phyloP scores from a whole-genome alignment of 1,140 invertebrate species.

The Thrips palmi region DNA sequence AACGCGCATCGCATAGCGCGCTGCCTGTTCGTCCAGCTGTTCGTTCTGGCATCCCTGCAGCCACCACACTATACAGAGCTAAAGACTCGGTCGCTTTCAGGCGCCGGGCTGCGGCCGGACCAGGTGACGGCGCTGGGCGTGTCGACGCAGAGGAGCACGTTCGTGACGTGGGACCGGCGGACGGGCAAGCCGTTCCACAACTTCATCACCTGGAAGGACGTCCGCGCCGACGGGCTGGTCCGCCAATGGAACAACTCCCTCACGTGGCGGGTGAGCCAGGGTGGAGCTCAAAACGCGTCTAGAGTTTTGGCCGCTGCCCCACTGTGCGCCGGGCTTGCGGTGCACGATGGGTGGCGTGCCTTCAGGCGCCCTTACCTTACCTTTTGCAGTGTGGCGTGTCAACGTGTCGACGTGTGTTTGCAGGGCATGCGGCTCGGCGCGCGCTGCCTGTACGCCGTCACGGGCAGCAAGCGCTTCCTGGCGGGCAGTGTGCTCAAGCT shows the following conservation, averaged over 20 bases:
- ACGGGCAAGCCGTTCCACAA: slow-evolving; percentile 75
- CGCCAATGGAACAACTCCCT: slow-evolving; percentile 71
- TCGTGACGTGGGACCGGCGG: slow-evolving; percentile 71
- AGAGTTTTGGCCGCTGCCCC: no score
- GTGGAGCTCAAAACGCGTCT: not conserved
- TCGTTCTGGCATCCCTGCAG: no score
- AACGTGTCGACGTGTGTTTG: slow-evolving; percentile 15
- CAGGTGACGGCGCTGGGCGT: slow-evolving; percentile 67
- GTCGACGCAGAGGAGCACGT: slow-evolving; percentile 70
- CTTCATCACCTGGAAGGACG: slow-evolving; percentile 93
- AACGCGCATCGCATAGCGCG: no score
- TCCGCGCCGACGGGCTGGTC: slow-evolving; percentile 60
- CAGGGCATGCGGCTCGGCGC: slow-evolving; percentile 37
- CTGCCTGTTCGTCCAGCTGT: no score
- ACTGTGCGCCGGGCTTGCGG: no score
- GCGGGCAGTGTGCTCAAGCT: slow-evolving; percentile 61
- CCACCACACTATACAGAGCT: not conserved
- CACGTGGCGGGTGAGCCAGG: slow-evolving; percentile 40
- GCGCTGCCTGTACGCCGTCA: slow-evolving; percentile 50
- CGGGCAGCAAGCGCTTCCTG: slow-evolving; percentile 58
- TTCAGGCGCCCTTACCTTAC: no score
- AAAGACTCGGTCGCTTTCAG: slow-evolving; percentile 27
- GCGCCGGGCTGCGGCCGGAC: slow-evolving; percentile 31
- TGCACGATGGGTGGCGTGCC: no score
- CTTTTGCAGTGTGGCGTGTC: no score